Evolutionary conservation across 2,113 vertebrate genomes (phyloP).

Genomic region (Perca flavescens): DNA sequence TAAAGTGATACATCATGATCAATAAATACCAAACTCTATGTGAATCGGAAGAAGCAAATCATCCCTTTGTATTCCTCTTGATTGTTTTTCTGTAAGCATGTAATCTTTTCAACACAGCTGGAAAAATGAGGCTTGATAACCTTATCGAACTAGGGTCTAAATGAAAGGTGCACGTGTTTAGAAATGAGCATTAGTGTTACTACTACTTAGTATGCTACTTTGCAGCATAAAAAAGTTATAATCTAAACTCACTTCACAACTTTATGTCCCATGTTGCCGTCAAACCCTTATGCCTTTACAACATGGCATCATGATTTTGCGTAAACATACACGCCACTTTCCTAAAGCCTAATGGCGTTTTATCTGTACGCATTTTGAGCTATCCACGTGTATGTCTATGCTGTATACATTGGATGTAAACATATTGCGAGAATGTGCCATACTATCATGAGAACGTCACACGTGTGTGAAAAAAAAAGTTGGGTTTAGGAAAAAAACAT

Average conservation of each 20-base stretch:
- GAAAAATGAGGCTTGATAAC: conserved; percentile 24
- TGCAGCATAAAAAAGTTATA: background rate
- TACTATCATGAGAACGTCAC: too few species aligned
- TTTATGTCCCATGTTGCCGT: background rate
- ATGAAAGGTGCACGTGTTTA: background rate
- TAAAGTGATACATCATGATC: conserved; percentile 51
- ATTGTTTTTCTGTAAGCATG: background rate
- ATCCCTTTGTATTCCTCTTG: background rate
- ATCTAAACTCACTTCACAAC: conserved; percentile 25
- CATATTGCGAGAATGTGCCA: too few species aligned
- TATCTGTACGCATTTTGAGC: too few species aligned
- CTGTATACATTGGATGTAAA: too few species aligned
- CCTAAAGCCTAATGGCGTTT: too few species aligned
- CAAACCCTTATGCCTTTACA: conserved; percentile 29
- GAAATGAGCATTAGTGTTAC: background rate
- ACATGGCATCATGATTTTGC: too few species aligned
- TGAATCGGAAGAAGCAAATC: conserved; percentile 13
- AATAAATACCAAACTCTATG: conserved; percentile 20
- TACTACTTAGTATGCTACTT: background rate
- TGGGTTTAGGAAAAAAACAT: too few species aligned
- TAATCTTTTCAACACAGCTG: conserved; percentile 30
- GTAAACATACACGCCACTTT: too few species aligned
- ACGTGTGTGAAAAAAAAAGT: too few species aligned
- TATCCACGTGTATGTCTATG: too few species aligned
- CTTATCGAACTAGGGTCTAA: background rate